These are phyloP conservation scores for Acanthopleura granulata DNA, from an alignment of 2,888 invertebrate genomes.

Conservation along the genomic window DNA sequence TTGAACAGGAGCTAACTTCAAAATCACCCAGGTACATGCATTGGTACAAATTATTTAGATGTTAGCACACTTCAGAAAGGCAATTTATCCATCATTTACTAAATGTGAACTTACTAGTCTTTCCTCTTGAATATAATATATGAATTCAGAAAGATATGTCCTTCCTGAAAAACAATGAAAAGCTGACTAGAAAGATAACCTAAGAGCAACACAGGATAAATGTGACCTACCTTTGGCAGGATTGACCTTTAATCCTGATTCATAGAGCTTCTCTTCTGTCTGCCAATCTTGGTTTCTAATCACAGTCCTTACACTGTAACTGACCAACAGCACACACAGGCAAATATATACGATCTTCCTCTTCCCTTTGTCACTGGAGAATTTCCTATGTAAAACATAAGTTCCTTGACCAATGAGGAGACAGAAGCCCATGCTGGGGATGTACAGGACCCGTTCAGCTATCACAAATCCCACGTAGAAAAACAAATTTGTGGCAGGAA, in stretches of 20 bases:
- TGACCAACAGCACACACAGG: conserved; percentile 50
- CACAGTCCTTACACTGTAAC: conserved; percentile 77
- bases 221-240: conserved; percentile 91
- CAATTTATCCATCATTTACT: too few species aligned
- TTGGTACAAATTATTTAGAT: too few species aligned
- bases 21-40: too few species aligned
- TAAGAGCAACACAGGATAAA: too few species aligned
- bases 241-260: conserved; percentile 90
- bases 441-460: conserved; percentile 94
- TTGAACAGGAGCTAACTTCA: too few species aligned
- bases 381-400: conserved; percentile 43
- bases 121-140: too few species aligned
- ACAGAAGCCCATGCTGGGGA: conserved; percentile 96
- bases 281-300: conserved; percentile 91
- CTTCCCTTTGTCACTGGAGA: conserved; percentile 25
- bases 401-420: conserved; percentile 79
- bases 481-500: conserved; percentile 95
- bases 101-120: too few species aligned
- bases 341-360: conserved; percentile 33
- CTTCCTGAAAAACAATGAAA: too few species aligned
- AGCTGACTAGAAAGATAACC: too few species aligned
- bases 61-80: too few species aligned
- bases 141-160: too few species aligned
- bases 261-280: conserved; percentile 92
- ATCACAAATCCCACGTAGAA: conserved; percentile 99